Evolutionary conservation across 1,140 invertebrate species (phyloP).

Genomic region (Drosophila nigromelanica): DNA sequence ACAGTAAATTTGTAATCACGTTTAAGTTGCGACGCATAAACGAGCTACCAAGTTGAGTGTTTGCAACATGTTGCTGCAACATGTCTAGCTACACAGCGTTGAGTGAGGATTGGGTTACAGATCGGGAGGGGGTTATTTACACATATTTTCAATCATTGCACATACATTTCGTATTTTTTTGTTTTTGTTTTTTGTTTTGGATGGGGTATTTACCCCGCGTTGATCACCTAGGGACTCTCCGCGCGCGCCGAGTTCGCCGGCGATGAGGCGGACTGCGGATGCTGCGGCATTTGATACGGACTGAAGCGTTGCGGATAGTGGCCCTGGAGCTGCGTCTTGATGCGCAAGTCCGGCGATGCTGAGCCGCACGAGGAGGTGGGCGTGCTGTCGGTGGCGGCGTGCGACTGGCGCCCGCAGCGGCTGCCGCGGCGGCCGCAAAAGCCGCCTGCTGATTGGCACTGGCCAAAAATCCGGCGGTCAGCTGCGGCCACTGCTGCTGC

Average conservation of each 20-base stretch:
- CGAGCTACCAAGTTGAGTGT: constrained; percentile 25
- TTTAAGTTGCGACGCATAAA: constrained; percentile 11
- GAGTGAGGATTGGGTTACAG: constrained; percentile 24
- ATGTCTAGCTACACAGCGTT: constrained; percentile 41
- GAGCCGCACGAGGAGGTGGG: constrained; percentile 74
- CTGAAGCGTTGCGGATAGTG: constrained; percentile 83
- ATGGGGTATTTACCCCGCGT: no score
- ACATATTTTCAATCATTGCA: constrained; percentile 63
- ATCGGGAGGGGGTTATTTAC: constrained; percentile 28
- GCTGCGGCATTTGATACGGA: constrained; percentile 81
- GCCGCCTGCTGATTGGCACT: constrained; percentile 81
- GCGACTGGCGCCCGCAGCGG: constrained; percentile 68
- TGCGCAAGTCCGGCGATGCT: constrained; percentile 77
- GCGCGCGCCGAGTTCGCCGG: constrained; percentile 61
- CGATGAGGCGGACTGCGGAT: constrained; percentile 56
- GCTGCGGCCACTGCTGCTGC: constrained; percentile 83
- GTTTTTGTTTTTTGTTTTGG: not conserved
- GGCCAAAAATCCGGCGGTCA: constrained; percentile 80
- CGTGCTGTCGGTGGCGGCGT: constrained; percentile 63
- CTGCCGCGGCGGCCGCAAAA: constrained; percentile 62
- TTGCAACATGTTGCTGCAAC: constrained; percentile 73
- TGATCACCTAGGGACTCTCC: constrained; percentile 56
- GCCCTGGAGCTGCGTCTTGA: constrained; percentile 48
- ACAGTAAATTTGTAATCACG: constrained; percentile 4
- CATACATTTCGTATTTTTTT: constrained; percentile 62